Evolutionary conservation across 2,888 invertebrate species (phyloP).

Genomic region (Nomada fucata): DNA sequence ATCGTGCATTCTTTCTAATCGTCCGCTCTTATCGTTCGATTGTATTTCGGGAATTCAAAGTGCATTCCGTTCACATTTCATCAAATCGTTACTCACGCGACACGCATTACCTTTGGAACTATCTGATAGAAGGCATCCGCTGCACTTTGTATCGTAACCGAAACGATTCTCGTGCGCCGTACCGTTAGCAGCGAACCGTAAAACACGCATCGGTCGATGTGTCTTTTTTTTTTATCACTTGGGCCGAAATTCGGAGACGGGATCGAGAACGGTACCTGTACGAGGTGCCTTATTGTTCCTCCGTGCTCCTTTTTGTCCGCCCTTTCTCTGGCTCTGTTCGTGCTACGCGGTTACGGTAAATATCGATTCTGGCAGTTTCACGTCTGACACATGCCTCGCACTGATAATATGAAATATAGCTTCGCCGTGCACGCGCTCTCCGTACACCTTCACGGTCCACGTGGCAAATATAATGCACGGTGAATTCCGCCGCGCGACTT

Average conservation of each 20-base stretch:
- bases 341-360: background rate
- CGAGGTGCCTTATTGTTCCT: slow-evolving; percentile 22
- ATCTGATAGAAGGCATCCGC: background rate
- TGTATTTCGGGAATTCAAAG: too few species aligned
- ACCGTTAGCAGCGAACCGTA: too few species aligned
- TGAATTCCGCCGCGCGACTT: slow-evolving; percentile 56
- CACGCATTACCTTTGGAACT: background rate
- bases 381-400: slow-evolving; percentile 60
- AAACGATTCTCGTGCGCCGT: background rate
- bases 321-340: background rate
- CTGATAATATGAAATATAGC: slow-evolving; percentile 55
- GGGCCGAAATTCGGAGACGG: background rate
- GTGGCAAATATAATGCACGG: slow-evolving; percentile 58
- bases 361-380: slow-evolving; percentile 40
- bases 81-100: background rate
- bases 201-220: too few species aligned
- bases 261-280: slow-evolving; percentile 13
- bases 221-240: too few species aligned
- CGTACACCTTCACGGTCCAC: slow-evolving; percentile 60
- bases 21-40: too few species aligned
- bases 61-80: too few species aligned
- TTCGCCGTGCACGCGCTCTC: slow-evolving; percentile 10
- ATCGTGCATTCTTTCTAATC: too few species aligned
- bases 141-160: background rate
- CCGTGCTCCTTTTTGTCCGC: background rate